Evolutionary conservation across 2,797 vertebrate species (phyloP).

Genomic region (Smutsia temminckii): DNA sequence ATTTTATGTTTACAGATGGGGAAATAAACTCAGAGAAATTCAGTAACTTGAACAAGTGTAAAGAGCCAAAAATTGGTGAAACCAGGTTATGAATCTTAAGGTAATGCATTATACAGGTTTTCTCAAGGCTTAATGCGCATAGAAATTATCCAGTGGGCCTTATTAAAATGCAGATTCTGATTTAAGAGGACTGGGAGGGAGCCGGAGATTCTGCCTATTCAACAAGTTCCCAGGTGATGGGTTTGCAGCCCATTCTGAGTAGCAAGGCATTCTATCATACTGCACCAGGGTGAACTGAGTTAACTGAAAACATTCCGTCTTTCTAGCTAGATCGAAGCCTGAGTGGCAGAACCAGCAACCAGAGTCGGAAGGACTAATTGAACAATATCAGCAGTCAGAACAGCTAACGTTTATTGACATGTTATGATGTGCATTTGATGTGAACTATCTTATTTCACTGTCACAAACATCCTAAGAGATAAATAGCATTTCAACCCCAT

Average conservation of each 20-base stretch:
- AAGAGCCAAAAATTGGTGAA: not conserved
- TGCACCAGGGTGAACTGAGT: not conserved
- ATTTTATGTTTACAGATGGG: not conserved
- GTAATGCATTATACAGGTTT: not conserved
- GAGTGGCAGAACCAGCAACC: slow-evolving; percentile 16
- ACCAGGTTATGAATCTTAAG: not conserved
- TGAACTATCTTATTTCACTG: not conserved
- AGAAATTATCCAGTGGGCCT: not conserved
- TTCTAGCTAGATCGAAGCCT: not conserved
- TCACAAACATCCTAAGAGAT: not conserved
- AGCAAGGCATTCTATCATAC: slow-evolving; percentile 4
- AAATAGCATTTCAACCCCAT: not conserved
- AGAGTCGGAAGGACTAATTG: not conserved
- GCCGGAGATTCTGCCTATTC: not conserved
- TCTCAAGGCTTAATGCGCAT: not conserved
- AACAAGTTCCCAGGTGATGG: not conserved
- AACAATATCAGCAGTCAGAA: slow-evolving; percentile 5
- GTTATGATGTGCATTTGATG: not conserved
- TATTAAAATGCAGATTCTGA: slow-evolving; percentile 29
- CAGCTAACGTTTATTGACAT: not conserved
- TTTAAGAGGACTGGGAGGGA: not conserved
- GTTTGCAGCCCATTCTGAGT: not conserved
- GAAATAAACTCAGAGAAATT: not conserved
- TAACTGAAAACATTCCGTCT: not conserved
- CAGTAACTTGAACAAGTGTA: not conserved